Base-by-base conservation (phyloP, 2,797 vertebrate species). In the Oreochromis mossambicus region DNA sequence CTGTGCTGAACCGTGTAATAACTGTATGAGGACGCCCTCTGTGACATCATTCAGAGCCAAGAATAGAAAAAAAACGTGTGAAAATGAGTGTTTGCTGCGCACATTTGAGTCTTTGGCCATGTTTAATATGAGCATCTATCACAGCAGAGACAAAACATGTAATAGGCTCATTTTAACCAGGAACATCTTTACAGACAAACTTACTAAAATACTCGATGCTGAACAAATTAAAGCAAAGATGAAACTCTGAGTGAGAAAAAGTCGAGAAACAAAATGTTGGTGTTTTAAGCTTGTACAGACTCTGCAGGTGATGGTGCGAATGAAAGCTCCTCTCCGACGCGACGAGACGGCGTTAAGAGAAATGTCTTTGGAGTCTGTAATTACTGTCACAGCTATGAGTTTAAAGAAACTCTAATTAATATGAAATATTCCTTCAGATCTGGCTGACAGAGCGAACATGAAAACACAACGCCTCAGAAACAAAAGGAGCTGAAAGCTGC, bases 301-400 rank as follows among this genome's bases (percentile, higher is more conserved):
- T 36, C 58, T 13, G 32, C 34, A 38, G 58, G 34, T 38, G 32
- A 38, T 2, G 7, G 13, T 29, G 55, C 24, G 10, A 63, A 36
- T n/a, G 32, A 63, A 38, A 63, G 34, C 34, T 13, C 4, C 58
- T 63, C 17, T 3, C 19, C 32, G n/a, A 38, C 19, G 1, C 7
- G n/a, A 6, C 3, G 5, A 4, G n/a, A 41, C 7, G 8, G n/a
- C 7, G 12, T 41, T 9, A 1, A 0, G 63, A 68, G 7, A 68
- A 41, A 43, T 5, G 1, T 68, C 63, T 41, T 43, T 68, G 61
- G 34, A 38, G 17, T 66, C 61, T 21, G 12, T 41, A 9, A 68
- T 68, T 24, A 9, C 63, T 4, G 63, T 4, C n/a, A 68, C 63
- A 24, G 63, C 3, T 13, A 43, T 2, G n/a, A 68, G n/a, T 15